phyloP scores from a whole-genome alignment of 2,797 vertebrate species.

The Ptychobarbus kaznakovi region DNA sequence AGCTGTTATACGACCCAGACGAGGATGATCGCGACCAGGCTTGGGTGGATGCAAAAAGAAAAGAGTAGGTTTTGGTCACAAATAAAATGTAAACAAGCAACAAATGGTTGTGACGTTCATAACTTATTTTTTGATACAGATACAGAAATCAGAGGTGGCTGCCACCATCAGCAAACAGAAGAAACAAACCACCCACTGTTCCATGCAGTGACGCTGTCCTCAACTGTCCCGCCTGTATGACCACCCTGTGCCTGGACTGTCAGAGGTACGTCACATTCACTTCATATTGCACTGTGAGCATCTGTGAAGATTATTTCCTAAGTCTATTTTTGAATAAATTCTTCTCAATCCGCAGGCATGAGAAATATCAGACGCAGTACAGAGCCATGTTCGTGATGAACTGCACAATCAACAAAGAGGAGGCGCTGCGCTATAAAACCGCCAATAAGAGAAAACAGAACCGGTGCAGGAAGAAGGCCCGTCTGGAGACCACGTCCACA shows the following conservation, averaged over 20 bases:
- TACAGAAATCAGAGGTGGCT: conserved; percentile 62
- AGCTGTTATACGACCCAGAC: conserved; percentile 93
- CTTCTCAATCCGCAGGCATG: conserved; percentile 81
- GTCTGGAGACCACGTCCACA: conserved; percentile 60
- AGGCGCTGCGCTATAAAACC: conserved; percentile 85
- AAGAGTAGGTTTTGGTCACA: conserved; percentile 72
- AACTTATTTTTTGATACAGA: conserved; percentile 58
- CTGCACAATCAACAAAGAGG: conserved; percentile 87
- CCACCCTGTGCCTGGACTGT: conserved; percentile 93
- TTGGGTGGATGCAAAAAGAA: conserved; percentile 90
- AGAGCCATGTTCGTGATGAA: conserved; percentile 99
- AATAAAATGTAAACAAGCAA: neutral
- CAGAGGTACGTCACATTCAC: conserved; percentile 84
- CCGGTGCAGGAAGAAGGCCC: conserved; percentile 71
- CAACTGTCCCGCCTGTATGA: conserved; percentile 98
- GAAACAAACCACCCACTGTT: conserved; percentile 65
- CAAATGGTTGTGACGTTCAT: neutral
- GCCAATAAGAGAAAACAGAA: conserved; percentile 74
- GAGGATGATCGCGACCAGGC: conserved; percentile 92
- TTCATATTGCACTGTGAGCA: neutral
- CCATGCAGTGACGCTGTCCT: conserved; percentile 91
- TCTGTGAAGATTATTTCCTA: neutral
- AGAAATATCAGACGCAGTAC: conserved; percentile 94
- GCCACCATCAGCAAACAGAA: neutral
- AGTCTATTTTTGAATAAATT: neutral